Base-by-base conservation (phyloP, 2,888 invertebrate species). In the Zonitis immaculata region DNA sequence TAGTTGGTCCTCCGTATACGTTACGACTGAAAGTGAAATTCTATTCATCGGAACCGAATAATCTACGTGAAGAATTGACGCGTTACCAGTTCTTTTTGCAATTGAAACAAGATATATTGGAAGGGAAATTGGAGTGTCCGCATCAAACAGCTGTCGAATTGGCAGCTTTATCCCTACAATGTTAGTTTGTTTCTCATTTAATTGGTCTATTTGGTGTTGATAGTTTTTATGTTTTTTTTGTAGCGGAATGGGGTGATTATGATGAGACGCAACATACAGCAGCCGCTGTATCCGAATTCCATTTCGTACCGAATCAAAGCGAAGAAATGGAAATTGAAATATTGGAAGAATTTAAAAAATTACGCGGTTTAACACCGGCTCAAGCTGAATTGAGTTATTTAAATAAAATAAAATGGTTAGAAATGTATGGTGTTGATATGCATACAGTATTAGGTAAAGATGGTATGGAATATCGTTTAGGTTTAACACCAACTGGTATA, bases 391-490 rank as follows among this genome's bases (percentile, higher is more conserved):
- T 92, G 45, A 90, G 89, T 66, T 99, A 92, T 77, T 79, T 99
- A 49, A 94, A 95, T 74, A 97, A 96, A 78, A 75, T 74, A 8
- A 98, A 97, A 78, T 95, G 94, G 92, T 78, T 99, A 65, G 97
- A 98, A 77, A 93, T 95, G 92, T 99, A 97, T 78, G 99, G 98
- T 52, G 97, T 99, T 49, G 98, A 99, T 73, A 96, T 96, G 92
- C 97, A 98, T 74, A 93, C 87, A 62, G 98, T 98, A 42, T 79
- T 95, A 72, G 97, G 96, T 2, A 95, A 95, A 79, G 99, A 99
- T 78, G 91, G 93, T 26, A 91, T 92, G 79, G 93, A 95, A 75
- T 99, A 99, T 77, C 89, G 90, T 61, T 79, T 99, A 51, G 99
- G 99, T 1, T 79, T 99, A 52, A 99, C 99, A 9, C 99, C 99